Percentiles rank a stretch among this genome's conserved stretches.
These are phyloP conservation scores for Heliopora coerulea DNA, from an alignment of 92 coral and sea anemone species.

Conservation along the genomic window DNA sequence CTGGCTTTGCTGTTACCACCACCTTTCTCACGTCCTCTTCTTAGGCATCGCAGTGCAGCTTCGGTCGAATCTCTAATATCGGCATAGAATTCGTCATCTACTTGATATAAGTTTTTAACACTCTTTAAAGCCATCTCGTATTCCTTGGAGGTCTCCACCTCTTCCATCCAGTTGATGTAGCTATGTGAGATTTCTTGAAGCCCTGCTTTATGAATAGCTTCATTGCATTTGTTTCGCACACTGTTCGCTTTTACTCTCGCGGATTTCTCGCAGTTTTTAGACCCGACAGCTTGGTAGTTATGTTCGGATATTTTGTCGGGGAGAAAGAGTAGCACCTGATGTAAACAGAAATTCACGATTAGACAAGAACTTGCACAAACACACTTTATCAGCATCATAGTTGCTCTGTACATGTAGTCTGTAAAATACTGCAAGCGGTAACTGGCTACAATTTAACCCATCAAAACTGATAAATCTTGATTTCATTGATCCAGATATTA, in stretches of 20 bases:
- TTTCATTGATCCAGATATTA: too few relatives aligned
- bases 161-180: slow-evolving; percentile 63
- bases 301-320: slow-evolving; percentile 79
- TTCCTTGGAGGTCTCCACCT: slow-evolving; percentile 58
- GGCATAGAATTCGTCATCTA: slow-evolving; percentile 57
- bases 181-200: slow-evolving; percentile 28
- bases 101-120: slow-evolving; percentile 56
- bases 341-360: too few relatives aligned
- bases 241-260: slow-evolving; percentile 66
- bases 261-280: slow-evolving; percentile 74
- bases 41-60: slow-evolving; percentile 58
- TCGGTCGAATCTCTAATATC: slow-evolving; percentile 61
- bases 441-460: too few relatives aligned
- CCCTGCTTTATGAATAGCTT: slow-evolving; percentile 45
- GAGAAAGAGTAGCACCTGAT: slow-evolving; percentile 71
- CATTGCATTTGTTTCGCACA: slow-evolving; percentile 69
- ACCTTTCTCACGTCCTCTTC: slow-evolving; percentile 53
- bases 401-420: too few relatives aligned
- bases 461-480: too few relatives aligned
- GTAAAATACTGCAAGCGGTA: too few relatives aligned
- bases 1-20: slow-evolving; percentile 20
- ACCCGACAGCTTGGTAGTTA: slow-evolving; percentile 74
- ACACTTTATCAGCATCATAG: too few relatives aligned
- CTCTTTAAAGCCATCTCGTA: slow-evolving; percentile 49
- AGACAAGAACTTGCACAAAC: too few relatives aligned